Conservation (phyloP, 2,888 invertebrate genomes). For the Encarsia formosa region DNA sequence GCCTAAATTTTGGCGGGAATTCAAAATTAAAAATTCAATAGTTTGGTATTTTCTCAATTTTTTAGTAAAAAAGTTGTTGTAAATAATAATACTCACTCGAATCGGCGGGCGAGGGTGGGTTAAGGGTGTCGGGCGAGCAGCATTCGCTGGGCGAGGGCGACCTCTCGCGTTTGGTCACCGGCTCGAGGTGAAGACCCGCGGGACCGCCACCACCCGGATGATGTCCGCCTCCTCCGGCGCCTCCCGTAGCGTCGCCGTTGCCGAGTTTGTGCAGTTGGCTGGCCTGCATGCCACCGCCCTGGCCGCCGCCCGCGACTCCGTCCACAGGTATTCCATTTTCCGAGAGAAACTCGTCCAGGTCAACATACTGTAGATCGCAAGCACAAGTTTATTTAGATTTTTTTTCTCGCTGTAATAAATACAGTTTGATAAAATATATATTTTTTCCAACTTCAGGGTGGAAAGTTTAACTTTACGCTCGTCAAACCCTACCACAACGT, state of each 20-base stretch:
- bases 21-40: too few species aligned
- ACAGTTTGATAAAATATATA: too few species aligned
- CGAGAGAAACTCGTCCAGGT: conserved; percentile 93
- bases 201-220: conserved; percentile 59
- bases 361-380: conserved; percentile 85
- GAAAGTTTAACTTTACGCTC: too few species aligned
- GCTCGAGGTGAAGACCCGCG: conserved; percentile 62
- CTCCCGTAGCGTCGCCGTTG: conserved; percentile 36
- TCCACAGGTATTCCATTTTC: conserved; percentile 92
- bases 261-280: conserved; percentile 49
- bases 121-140: conserved; percentile 84
- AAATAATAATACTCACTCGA: conserved; percentile 81
- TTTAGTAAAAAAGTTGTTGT: too few species aligned
- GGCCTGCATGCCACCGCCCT: conserved; percentile 57
- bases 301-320: conserved; percentile 60
- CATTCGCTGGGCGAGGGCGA: conserved; percentile 85
- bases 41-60: too few species aligned
- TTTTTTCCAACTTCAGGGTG: too few species aligned
- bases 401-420: too few species aligned
- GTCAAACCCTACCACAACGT: too few species aligned
- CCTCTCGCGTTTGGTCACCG: conserved; percentile 78
- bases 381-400: too few species aligned
- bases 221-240: conserved; percentile 37
- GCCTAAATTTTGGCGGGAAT: too few species aligned
- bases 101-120: conserved; percentile 85